A percentile compares a stretch with the other conserved stretches of the same genome.
These are phyloP conservation scores for Fopius arisanus DNA, from an alignment of 1,140 invertebrate species.

Conservation along the genomic window DNA sequence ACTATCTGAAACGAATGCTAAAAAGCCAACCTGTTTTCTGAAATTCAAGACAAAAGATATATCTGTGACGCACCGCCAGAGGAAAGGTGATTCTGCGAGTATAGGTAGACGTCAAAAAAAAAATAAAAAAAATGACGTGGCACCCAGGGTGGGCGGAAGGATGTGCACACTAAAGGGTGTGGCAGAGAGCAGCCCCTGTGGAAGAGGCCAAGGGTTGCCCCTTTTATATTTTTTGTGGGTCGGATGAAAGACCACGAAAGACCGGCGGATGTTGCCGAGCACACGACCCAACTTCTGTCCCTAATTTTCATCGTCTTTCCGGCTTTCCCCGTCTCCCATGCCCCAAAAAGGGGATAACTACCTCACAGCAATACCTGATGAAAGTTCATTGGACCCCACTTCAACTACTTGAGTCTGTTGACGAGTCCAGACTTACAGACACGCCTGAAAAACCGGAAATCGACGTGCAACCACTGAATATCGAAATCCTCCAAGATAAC, in stretches of 20 bases:
- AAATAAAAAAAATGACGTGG: not conserved
- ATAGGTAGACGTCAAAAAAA: not conserved
- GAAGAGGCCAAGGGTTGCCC: not conserved
- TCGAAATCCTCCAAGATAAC: too few relatives aligned
- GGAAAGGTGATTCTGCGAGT: not conserved
- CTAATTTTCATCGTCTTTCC: slow-evolving; percentile 11
- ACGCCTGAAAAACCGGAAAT: not conserved
- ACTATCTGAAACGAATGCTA: not conserved
- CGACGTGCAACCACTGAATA: too few relatives aligned
- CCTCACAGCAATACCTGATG: not conserved
- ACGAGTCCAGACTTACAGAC: not conserved
- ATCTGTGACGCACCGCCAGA: not conserved
- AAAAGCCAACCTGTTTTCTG: not conserved
- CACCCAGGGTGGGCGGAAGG: slow-evolving; percentile 12
- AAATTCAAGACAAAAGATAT: not conserved
- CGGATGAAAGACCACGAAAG: slow-evolving; percentile 28
- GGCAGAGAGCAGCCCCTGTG: slow-evolving; percentile 13
- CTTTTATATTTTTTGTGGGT: slow-evolving; percentile 10
- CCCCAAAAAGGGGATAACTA: not conserved
- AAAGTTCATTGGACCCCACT: not conserved
- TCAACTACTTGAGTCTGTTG: too few relatives aligned
- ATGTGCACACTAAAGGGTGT: slow-evolving; percentile 15
- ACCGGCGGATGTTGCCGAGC: slow-evolving; percentile 27
- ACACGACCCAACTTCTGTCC: not conserved
- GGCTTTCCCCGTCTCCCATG: not conserved